Percentiles rank a stretch among this genome's conserved stretches.
Evolutionary conservation across 2,797 vertebrate genomes (phyloP).

Genomic region (Lacerta viridis): DNA sequence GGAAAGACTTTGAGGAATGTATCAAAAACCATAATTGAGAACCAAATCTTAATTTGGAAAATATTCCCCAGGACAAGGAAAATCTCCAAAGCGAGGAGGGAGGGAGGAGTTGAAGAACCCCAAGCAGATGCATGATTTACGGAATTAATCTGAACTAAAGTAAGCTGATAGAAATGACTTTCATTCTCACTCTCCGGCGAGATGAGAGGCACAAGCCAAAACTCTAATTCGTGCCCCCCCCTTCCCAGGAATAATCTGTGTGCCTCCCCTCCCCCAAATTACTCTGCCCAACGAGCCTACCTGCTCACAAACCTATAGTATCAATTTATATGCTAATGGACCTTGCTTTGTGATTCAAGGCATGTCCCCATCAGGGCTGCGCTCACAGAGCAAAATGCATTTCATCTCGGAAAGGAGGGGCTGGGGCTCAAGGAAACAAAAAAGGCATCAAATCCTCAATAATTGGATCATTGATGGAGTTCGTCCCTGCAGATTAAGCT

Average conservation of each 20-base stretch:
- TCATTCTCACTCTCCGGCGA: constrained; percentile 56
- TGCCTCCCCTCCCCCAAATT: constrained; percentile 38
- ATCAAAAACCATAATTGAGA: too few species aligned
- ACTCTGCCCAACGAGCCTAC: constrained; percentile 37
- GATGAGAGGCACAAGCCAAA: constrained; percentile 7
- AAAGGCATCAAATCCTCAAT: constrained; percentile 59
- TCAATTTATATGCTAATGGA: constrained; percentile 77
- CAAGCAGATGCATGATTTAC: background rate
- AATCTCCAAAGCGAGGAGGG: too few species aligned
- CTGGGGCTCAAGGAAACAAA: constrained; percentile 30
- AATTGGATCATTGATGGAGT: constrained; percentile 68
- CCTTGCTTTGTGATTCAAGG: constrained; percentile 65
- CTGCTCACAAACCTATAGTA: constrained; percentile 43
- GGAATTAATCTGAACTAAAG: constrained; percentile 64
- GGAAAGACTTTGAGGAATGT: background rate
- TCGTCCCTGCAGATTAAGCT: constrained; percentile 59
- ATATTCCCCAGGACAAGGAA: background rate
- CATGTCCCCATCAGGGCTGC: background rate
- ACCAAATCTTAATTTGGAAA: background rate
- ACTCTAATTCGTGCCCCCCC: constrained; percentile 64
- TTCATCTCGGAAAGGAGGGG: constrained; percentile 18
- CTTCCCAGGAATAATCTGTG: constrained; percentile 45
- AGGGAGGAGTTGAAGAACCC: constrained; percentile 6
- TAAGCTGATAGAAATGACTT: constrained; percentile 53
- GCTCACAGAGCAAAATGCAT: background rate